Conservation (phyloP, 2,888 invertebrate genomes). For the Acleris holmiana region DNA sequence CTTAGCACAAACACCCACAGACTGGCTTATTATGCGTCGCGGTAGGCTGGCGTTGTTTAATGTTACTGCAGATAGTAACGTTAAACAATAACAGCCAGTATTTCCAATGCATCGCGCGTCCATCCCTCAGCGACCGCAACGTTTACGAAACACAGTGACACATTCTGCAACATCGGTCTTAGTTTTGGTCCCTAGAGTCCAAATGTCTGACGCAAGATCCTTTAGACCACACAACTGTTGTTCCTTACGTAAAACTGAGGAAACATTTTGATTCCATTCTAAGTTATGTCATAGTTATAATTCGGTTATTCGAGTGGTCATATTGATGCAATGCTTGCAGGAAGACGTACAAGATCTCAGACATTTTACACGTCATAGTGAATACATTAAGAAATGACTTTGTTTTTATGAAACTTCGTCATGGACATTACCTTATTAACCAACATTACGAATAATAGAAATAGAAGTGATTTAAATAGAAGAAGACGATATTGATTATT, state of each 20-base stretch:
- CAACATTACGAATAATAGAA: too few species aligned
- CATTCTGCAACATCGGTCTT: constrained; percentile 47
- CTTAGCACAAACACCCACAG: too few species aligned
- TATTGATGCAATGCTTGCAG: constrained; percentile 39
- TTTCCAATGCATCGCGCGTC: constrained; percentile 53
- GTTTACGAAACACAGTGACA: constrained; percentile 52
- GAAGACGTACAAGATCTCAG: constrained; percentile 20
- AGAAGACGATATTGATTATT: too few species aligned
- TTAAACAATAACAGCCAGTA: constrained; percentile 1
- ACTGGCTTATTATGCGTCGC: too few species aligned
- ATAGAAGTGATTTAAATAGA: too few species aligned
- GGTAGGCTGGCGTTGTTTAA: too few species aligned
- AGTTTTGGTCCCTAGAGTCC: constrained; percentile 39
- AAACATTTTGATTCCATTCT: constrained; percentile 43
- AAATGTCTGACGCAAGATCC: constrained; percentile 52
- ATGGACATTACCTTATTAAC: too few species aligned
- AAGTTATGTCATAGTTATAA: constrained; percentile 42
- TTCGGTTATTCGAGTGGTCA: constrained; percentile 40
- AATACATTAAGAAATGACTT: not conserved
- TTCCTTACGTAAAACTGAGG: constrained; percentile 50
- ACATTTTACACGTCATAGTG: not conserved
- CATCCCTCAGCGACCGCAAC: constrained; percentile 52
- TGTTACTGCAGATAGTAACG: too few species aligned
- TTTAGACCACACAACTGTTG: constrained; percentile 43
- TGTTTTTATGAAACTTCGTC: too few species aligned